Evolutionary conservation across 2,797 vertebrate species (phyloP).

Genomic region (Prunella strophiata): DNA sequence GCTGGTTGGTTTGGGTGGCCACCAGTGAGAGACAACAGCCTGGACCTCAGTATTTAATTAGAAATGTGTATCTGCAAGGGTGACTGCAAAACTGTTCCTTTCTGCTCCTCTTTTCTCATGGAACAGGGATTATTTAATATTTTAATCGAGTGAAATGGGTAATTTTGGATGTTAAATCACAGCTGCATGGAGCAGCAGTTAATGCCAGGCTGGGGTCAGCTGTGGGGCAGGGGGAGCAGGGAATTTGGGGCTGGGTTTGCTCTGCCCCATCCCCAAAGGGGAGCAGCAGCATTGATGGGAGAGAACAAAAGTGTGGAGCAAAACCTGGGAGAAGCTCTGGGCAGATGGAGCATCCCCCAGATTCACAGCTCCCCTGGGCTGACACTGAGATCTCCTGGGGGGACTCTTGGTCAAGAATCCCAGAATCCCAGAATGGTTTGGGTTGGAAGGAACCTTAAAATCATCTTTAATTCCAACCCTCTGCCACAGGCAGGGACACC

Average conservation of each 20-base stretch:
- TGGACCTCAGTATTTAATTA: neutral
- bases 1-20: neutral
- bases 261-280: neutral
- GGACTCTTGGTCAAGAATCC: neutral
- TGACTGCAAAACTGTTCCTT: neutral
- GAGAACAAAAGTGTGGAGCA: accelerated
- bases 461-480: neutral
- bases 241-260: neutral
- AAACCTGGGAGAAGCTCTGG: neutral
- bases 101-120: neutral
- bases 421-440: neutral
- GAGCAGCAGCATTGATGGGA: neutral
- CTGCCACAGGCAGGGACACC: neutral
- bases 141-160: neutral
- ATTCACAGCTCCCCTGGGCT: neutral
- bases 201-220: neutral
- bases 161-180: neutral
- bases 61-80: neutral
- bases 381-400: neutral
- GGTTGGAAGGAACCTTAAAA: neutral
- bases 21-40: neutral
- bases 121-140: neutral
- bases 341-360: neutral
- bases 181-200: neutral
- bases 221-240: neutral